Conservation (phyloP, 2,888 invertebrate genomes). For the Phyllotreta cruciferae region DNA sequence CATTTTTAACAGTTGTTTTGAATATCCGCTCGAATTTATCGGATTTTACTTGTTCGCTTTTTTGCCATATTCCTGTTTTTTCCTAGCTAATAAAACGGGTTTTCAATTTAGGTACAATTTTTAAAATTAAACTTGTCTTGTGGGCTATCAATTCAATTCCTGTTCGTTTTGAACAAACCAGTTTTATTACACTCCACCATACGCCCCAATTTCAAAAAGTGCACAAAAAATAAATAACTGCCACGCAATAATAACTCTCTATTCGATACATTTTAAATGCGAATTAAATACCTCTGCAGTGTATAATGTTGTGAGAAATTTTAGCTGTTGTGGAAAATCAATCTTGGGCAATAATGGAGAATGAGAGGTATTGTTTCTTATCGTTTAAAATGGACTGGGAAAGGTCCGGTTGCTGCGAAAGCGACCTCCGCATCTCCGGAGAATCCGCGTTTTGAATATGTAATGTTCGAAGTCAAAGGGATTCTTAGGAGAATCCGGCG, state of each 20-base stretch:
- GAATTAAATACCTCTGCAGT: too few relatives aligned
- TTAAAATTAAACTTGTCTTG: too few relatives aligned
- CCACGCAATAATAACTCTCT: too few relatives aligned
- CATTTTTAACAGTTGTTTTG: constrained; percentile 29
- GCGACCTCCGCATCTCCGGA: constrained; percentile 41
- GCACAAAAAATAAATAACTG: too few relatives aligned
- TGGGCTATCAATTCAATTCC: too few relatives aligned
- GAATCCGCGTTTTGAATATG: constrained; percentile 51
- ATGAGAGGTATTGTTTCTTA: constrained; percentile 16
- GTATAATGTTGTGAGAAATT: too few relatives aligned
- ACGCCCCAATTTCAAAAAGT: too few relatives aligned
- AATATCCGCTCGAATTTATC: constrained; percentile 28
- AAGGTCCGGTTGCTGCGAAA: constrained; percentile 9
- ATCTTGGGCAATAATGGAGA: too few relatives aligned
- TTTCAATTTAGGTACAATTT: constrained; percentile 17
- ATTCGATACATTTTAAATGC: too few relatives aligned
- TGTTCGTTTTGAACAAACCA: too few relatives aligned
- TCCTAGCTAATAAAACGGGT: constrained; percentile 15
- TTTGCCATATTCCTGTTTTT: constrained; percentile 13
- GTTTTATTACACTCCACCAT: too few relatives aligned
- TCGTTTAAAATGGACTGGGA: constrained; percentile 9
- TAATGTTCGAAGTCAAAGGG: constrained; percentile 42
- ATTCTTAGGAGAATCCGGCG: constrained; percentile 40
- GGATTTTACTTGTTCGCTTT: constrained; percentile 19
- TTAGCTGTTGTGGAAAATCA: too few relatives aligned